phyloP scores from a whole-genome alignment of 2,888 invertebrate genomes.

The Camptogramma bilineatum region DNA sequence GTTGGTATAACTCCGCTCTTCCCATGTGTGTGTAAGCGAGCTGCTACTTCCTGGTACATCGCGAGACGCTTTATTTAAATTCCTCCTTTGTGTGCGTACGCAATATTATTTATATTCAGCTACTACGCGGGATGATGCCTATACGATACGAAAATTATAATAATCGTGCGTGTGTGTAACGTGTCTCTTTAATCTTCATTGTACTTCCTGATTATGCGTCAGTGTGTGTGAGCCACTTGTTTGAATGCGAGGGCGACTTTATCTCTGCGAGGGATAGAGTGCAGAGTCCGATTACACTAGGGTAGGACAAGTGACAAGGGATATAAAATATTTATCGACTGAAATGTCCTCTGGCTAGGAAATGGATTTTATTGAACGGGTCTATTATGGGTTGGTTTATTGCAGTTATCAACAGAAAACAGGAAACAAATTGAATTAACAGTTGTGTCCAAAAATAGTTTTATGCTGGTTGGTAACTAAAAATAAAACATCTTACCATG shows the following conservation, averaged over 20 bases:
- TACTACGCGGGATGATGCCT: constrained; percentile 65
- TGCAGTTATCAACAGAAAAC: background rate
- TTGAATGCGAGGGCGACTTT: constrained; percentile 84
- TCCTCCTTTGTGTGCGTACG: constrained; percentile 78
- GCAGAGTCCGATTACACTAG: constrained; percentile 84
- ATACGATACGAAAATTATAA: constrained; percentile 74
- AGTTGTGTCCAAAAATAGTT: background rate
- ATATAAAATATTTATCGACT: constrained; percentile 59
- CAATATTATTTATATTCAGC: constrained; percentile 81
- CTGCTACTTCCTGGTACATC: constrained; percentile 84
- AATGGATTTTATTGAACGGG: background rate
- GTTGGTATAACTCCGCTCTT: constrained; percentile 57
- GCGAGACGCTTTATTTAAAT: constrained; percentile 84
- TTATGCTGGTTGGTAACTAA: background rate
- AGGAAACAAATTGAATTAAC: background rate
- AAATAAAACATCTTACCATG: too few relatives aligned
- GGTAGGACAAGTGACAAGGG: constrained; percentile 50
- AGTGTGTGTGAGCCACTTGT: constrained; percentile 84
- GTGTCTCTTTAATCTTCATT: constrained; percentile 83
- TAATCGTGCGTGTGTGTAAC: constrained; percentile 74
- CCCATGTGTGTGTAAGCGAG: constrained; percentile 73
- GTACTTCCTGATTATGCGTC: constrained; percentile 80
- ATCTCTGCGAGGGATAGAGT: constrained; percentile 83
- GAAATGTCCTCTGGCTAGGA: constrained; percentile 7
- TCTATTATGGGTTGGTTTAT: background rate